These are phyloP conservation scores for Euwallacea similis DNA, from an alignment of 1,140 invertebrate species.

Conservation along the genomic window DNA sequence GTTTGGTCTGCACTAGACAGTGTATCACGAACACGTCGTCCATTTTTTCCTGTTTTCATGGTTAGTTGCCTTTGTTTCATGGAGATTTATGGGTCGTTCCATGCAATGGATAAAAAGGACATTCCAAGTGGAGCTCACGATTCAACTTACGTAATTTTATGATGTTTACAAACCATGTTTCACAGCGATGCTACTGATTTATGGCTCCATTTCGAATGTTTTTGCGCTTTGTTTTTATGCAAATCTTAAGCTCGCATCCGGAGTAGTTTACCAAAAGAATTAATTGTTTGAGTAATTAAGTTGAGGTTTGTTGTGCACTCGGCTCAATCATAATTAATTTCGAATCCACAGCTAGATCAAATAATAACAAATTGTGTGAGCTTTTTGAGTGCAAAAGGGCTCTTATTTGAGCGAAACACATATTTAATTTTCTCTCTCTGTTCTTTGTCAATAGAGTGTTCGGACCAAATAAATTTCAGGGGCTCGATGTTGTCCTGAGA, in stretches of 20 bases:
- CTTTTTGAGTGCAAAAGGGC: background rate
- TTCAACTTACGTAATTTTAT: conserved; percentile 33
- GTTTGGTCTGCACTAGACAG: background rate
- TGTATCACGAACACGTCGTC: conserved; percentile 1
- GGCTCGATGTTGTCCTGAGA: conserved; percentile 22
- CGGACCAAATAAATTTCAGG: conserved; percentile 18
- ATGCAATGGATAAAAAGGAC: conserved; percentile 30
- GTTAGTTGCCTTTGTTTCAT: conserved; percentile 27
- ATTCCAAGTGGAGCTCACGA: conserved; percentile 28
- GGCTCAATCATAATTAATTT: conserved; percentile 2
- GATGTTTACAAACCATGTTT: conserved; percentile 34
- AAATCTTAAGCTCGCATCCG: conserved; percentile 4
- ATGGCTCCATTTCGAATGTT: conserved; percentile 9
- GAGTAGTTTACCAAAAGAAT: background rate
- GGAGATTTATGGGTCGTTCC: conserved; percentile 24
- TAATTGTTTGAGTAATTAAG: background rate
- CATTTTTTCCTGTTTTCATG: conserved; percentile 27
- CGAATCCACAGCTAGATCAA: background rate
- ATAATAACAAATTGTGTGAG: too few relatives aligned
- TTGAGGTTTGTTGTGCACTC: background rate
- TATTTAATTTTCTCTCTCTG: conserved; percentile 4
- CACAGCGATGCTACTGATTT: conserved; percentile 14
- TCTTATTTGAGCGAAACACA: conserved; percentile 9
- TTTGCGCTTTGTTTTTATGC: conserved; percentile 18
- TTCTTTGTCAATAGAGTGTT: conserved; percentile 13